Evolutionary conservation across 2,797 vertebrate genomes (phyloP).

Genomic region (Halcyon leucocephala): DNA sequence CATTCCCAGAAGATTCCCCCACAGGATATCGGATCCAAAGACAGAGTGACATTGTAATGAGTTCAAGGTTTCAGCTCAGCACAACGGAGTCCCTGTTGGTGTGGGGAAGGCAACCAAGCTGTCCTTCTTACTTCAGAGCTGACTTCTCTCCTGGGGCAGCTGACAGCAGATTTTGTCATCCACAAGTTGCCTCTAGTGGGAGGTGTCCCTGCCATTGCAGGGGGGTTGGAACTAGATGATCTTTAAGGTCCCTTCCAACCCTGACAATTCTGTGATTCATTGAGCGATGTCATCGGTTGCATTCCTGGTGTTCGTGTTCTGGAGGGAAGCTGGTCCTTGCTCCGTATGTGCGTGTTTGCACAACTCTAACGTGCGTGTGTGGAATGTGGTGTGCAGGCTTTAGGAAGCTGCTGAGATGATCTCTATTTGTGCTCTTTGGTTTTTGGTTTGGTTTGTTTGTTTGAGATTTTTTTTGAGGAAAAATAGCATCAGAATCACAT

Average conservation of each 20-base stretch:
- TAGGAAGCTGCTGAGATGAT: background rate
- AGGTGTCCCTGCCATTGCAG: no score
- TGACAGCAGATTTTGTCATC: background rate
- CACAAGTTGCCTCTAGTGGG: background rate
- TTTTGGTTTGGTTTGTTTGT: no score
- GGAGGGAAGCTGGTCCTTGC: background rate
- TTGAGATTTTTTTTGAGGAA: background rate
- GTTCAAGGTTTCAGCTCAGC: slow-evolving; percentile 30
- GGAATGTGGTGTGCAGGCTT: background rate
- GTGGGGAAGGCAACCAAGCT: background rate
- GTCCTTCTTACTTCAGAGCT: background rate
- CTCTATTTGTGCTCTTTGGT: no score
- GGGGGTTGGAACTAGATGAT: no score
- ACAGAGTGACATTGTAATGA: slow-evolving; percentile 63
- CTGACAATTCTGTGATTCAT: no score
- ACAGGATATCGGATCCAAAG: slow-evolving; percentile 26
- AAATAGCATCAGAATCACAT: background rate
- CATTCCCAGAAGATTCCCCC: slow-evolving; percentile 63
- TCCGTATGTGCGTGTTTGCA: background rate
- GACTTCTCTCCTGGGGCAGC: background rate
- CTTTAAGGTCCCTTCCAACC: no score
- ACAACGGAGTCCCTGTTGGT: slow-evolving; percentile 22
- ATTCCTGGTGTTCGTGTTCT: background rate
- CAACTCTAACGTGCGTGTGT: rapidly evolving
- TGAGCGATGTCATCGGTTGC: background rate